These are phyloP conservation scores for Gambusia yucatana DNA, from an alignment of 2,797 vertebrate species.

Conservation along the genomic window DNA sequence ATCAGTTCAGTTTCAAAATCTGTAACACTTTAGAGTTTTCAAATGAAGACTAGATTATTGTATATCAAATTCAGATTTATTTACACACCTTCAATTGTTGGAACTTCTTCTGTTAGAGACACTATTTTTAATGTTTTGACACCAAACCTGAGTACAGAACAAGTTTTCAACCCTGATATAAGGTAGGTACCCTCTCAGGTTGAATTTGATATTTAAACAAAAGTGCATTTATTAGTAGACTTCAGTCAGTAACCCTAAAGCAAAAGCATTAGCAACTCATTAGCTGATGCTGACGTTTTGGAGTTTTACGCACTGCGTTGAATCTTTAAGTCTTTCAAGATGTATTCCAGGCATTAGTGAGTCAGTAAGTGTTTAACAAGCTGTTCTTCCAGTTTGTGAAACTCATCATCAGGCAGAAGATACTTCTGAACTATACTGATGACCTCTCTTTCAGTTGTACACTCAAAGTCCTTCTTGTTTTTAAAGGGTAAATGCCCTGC, in stretches of 20 bases:
- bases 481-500: constrained; percentile 91
- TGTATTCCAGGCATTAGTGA: constrained; percentile 10
- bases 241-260: neutral
- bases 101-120: neutral
- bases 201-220: neutral
- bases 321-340: neutral
- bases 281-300: too few relatives aligned
- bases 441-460: constrained; percentile 81
- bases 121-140: neutral
- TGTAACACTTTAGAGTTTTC: neutral
- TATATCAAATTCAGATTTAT: neutral
- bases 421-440: constrained; percentile 75
- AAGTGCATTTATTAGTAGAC: neutral
- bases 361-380: constrained; percentile 50
- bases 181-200: neutral
- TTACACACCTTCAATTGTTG: neutral
- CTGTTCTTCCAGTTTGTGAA: constrained; percentile 71
- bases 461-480: constrained; percentile 78
- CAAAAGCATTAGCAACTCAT: neutral
- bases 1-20: neutral
- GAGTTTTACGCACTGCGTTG: neutral
- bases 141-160: neutral
- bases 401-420: constrained; percentile 80
- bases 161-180: neutral
- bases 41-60: neutral